Conservation (phyloP, 2,888 invertebrate genomes). For the Chironomus riparius region DNA sequence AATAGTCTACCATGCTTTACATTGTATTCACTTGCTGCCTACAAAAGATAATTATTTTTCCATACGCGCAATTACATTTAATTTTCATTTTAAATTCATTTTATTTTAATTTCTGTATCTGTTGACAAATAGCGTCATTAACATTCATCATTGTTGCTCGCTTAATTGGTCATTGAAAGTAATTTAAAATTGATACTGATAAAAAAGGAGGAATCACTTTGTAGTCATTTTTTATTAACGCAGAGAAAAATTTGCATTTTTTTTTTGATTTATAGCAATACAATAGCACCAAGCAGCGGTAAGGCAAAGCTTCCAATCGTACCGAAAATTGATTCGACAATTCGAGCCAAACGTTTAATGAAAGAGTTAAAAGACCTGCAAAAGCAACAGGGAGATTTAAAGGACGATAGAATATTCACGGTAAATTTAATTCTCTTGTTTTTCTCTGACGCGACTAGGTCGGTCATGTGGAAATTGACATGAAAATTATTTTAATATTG, state of each 20-base stretch:
- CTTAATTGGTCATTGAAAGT: background rate
- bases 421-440: constrained; percentile 39
- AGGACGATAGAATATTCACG: constrained; percentile 62
- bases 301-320: constrained; percentile 35
- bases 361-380: constrained; percentile 77
- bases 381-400: constrained; percentile 55
- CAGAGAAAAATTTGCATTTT: background rate
- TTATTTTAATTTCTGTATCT: background rate
- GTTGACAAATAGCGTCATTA: constrained; percentile 4
- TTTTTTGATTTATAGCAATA: constrained; percentile 31
- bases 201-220: too few species aligned
- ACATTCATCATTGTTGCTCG: background rate
- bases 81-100: background rate
- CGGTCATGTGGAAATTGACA: background rate
- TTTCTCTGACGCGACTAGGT: too few species aligned
- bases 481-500: background rate
- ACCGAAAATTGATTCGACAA: constrained; percentile 51
- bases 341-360: constrained; percentile 72
- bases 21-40: too few species aligned
- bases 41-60: background rate
- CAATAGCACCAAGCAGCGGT: constrained; percentile 40
- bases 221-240: background rate
- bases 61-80: background rate
- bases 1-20: background rate
- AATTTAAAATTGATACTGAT: background rate